Base-by-base conservation (phyloP, 2,113 vertebrate genomes). In the Lipophrys pholis region DNA sequence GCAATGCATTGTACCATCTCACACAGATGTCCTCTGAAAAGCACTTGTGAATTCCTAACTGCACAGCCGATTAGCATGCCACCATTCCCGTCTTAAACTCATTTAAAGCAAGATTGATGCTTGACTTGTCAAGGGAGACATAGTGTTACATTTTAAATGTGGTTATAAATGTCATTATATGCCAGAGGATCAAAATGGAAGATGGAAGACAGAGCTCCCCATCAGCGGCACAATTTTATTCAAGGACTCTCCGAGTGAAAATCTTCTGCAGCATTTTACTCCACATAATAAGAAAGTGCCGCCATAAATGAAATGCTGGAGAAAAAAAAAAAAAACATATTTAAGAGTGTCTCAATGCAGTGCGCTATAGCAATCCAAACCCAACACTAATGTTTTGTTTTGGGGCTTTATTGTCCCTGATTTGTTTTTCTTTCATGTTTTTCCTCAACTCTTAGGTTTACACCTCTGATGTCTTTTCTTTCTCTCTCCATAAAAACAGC, bases 161-260 rank as follows among this genome's bases (percentile, higher is more conserved):
- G 67, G 72, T 76, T 83, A 51, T 85, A 82, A 85, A 82, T 76
- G 76, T 78, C 73, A 76, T 73, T 83, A 67, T 68, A 48, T 68
- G 78, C 68, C 66, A 69, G 53, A 73, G 60, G 51, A 73, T 78
- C 58, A 79, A 53, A 83, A 69, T 63, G 65, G 52, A 81, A 82
- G 80, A 85, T 78, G 56, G 56, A 81, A 72, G 57, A 81, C 69
- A 55, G 52, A 64, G 51, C 30, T 9, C 51, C 74, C 58, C 51
- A 66, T 82, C 59, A 70, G 59, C 11, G 0, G 16, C 11, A 8
- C 65, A 10, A 65, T 84, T 78, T 66, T 70, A 74, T 80, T 82
- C 77, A 75, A 58, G 46, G 21, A 48, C 60, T 50, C 1, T 63
- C 42, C 45, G 52, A 59, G 6, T n/a, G 40, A 14, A 72, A 78